Conservation (phyloP, 2,113 vertebrate genomes). For the Vidua chalybeata region DNA sequence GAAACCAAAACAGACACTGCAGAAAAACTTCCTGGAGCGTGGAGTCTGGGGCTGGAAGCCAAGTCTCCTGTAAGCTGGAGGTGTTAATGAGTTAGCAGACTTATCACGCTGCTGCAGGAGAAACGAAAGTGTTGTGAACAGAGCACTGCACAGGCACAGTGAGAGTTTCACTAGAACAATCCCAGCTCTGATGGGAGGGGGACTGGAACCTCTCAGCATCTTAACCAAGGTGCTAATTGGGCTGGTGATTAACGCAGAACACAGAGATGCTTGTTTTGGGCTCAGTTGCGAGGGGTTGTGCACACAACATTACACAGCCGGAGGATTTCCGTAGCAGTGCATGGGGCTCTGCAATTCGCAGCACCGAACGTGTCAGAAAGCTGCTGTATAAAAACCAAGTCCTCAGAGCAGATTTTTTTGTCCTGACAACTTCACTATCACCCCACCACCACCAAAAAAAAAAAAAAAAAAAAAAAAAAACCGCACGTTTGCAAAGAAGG, state of each 20-base stretch:
- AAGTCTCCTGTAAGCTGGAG: not conserved
- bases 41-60: not conserved
- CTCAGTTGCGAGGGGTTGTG: not conserved
- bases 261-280: not conserved
- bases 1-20: slow-evolving; percentile 7
- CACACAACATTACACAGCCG: not conserved
- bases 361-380: not conserved
- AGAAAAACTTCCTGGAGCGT: not conserved
- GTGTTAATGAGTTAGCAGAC: not conserved
- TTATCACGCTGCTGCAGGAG: not conserved
- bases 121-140: not conserved
- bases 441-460: too few relatives aligned
- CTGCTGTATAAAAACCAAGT: not conserved
- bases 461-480: not conserved
- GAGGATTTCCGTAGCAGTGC: not conserved
- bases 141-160: not conserved
- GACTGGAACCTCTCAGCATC: not conserved
- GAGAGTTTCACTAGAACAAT: not conserved
- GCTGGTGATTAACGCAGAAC: not conserved
- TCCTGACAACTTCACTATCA: not conserved
- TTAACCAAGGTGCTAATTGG: not conserved
- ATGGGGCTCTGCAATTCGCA: not conserved
- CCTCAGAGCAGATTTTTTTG: not conserved
- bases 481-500: not conserved
- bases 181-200: not conserved